Evolutionary conservation across 2,113 vertebrate species (phyloP).

Genomic region (Pseudorhombus dupliciocellatus): DNA sequence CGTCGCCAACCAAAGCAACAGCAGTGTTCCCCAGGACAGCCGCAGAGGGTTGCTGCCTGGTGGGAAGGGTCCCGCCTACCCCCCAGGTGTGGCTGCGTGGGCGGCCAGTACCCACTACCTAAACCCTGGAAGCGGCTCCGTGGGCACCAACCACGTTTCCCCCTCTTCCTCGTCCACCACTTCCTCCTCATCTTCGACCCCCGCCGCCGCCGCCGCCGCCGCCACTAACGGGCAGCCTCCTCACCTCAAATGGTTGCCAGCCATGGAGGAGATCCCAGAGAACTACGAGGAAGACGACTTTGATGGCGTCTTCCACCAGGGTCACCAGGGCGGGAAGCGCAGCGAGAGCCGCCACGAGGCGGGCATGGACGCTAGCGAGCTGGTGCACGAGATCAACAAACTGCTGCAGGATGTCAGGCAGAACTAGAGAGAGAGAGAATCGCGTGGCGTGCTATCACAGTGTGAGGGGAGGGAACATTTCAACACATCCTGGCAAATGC

Average conservation of each 20-base stretch:
- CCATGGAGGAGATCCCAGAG: constrained; percentile 99
- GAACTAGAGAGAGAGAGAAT: constrained; percentile 78
- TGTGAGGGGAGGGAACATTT: constrained; percentile 22
- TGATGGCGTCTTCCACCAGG: constrained; percentile 88
- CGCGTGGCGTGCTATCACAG: constrained; percentile 20
- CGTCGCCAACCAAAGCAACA: constrained; percentile 62
- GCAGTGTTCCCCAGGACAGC: constrained; percentile 85
- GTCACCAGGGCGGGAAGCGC: constrained; percentile 82
- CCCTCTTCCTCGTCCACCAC: constrained; percentile 30
- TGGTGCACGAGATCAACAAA: constrained; percentile 97
- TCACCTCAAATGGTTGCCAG: constrained; percentile 94
- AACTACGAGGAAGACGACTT: constrained; percentile 98
- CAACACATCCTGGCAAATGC: constrained; percentile 39
- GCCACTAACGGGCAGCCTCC: constrained; percentile 82
- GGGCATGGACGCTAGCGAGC: constrained; percentile 91
- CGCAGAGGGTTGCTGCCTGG: constrained; percentile 87
- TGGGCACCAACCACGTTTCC: constrained; percentile 66
- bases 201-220: constrained; percentile 36
- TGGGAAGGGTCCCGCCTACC: constrained; percentile 86
- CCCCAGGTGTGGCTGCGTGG: constrained; percentile 93
- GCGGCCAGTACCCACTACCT: constrained; percentile 95
- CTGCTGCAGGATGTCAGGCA: constrained; percentile 94
- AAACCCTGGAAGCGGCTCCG: constrained; percentile 83
- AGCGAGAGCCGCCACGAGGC: constrained; percentile 89
- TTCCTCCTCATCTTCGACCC: constrained; percentile 25